Evolutionary conservation across 2,113 vertebrate genomes (phyloP), one percentile per base, ranked within the genome.

Genomic region (Ptilonorhynchus violaceus): DNA sequence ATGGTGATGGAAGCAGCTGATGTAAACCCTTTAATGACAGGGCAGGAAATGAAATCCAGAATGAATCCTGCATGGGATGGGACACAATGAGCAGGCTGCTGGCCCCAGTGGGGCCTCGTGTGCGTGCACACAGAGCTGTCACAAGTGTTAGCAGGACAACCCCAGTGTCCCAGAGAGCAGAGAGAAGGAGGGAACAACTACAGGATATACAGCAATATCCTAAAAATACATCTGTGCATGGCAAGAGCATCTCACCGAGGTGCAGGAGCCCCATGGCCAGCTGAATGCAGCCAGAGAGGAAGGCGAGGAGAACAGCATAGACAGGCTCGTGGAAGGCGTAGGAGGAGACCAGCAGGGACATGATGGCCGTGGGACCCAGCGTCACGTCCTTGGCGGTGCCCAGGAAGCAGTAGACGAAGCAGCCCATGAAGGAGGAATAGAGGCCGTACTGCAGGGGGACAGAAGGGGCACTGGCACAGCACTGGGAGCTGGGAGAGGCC

Each of bases 321-420:
- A 92, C 97, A 0, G 99, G 99, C 87, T 99, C 95, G 0, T 97
- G 98, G 81, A 97, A 98, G 2, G 99, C 96, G n/a, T 99, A 99
- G 1, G 98, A 98, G 37, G 98, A 98, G 46, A 99, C 99, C 41
- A 99, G 98, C 42, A 99, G 98, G 5, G 99, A 99, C 99, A 99
- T 99, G 98, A 99, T 99, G 92, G 99, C 99, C 0, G 99, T 99
- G 55, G 99, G 99, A 35, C 99, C 99, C 96, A 99, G 97, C 0
- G 99, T 99, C 96, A 99, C 98, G 3, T 99, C 99, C 92, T 99
- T 99, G n/a, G 99, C 99, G 3, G 99, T 99, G 80, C 99, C 99
- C 91, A 99, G 97, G 31, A 99, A 23, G 79, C 98, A 98, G 96
- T 99, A 99, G 50, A 99, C 96, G 15, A 99, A 99, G 70, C 99